phyloP scores from a whole-genome alignment of 2,888 invertebrate species.

The Poecilus cupreus region DNA sequence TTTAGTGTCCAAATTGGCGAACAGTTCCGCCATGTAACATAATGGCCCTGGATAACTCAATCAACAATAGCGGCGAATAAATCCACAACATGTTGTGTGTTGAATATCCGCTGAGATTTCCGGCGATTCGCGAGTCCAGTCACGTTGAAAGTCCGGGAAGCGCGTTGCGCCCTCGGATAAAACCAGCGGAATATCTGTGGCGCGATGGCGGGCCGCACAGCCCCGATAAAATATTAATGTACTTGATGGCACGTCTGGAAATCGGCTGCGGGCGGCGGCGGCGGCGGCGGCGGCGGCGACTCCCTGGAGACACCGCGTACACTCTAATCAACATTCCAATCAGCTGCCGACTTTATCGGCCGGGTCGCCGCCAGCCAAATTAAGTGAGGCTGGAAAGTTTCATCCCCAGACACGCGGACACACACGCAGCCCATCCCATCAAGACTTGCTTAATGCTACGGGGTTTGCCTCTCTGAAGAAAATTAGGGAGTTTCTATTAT shows the following conservation, averaged over 20 bases:
- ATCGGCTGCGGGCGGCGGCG: conserved; percentile 44
- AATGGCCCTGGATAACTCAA: conserved; percentile 31
- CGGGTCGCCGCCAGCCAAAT: conserved; percentile 69
- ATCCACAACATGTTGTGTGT: conserved; percentile 40
- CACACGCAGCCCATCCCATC: conserved; percentile 27
- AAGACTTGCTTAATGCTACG: conserved; percentile 43
- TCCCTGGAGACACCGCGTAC: conserved; percentile 23
- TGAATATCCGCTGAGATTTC: conserved; percentile 36
- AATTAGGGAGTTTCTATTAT: conserved; percentile 21
- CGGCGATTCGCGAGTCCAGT: background rate
- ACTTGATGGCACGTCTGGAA: conserved; percentile 49
- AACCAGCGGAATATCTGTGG: conserved; percentile 32
- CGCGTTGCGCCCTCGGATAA: conserved; percentile 8
- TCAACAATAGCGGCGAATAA: conserved; percentile 38
- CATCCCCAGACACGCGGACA: conserved; percentile 66
- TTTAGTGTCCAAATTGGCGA: conserved; percentile 4
- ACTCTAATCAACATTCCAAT: conserved; percentile 50
- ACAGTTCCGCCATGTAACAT: conserved; percentile 6
- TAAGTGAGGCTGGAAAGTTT: conserved; percentile 71
- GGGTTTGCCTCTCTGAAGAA: conserved; percentile 17
- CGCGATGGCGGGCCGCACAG: conserved; percentile 5
- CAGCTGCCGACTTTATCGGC: conserved; percentile 39
- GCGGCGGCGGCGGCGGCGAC: conserved; percentile 58
- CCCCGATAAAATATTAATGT: conserved; percentile 53
- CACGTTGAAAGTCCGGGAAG: conserved; percentile 25